These are phyloP conservation scores for Drymodes brunneopygia DNA, from an alignment of 2,113 vertebrate genomes.

Conservation along the genomic window DNA sequence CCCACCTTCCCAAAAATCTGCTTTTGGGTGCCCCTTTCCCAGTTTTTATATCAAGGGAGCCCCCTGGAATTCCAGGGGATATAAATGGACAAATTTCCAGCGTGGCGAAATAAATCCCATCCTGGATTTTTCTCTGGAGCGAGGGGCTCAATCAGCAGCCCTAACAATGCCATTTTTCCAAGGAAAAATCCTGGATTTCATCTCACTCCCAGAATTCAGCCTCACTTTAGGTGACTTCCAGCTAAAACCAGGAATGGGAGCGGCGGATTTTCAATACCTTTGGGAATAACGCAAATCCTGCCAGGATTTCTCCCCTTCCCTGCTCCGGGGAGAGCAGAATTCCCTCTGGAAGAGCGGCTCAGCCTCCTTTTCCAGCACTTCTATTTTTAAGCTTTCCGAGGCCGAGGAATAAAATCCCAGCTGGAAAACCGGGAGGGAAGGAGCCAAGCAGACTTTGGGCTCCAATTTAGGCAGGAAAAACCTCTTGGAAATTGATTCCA, in stretches of 20 bases:
- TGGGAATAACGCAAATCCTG: background rate
- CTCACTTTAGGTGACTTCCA: background rate
- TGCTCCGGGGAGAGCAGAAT: background rate
- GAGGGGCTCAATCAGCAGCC: accelerated
- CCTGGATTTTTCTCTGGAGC: accelerated
- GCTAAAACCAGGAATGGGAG: background rate
- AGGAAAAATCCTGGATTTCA: background rate
- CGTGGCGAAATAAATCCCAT: accelerated
- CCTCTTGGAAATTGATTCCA: background rate
- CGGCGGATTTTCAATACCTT: accelerated
- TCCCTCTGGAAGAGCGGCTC: background rate
- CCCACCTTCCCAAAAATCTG: background rate
- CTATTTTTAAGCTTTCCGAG: background rate
- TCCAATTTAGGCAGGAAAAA: background rate
- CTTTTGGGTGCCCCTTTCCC: background rate
- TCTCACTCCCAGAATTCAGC: background rate
- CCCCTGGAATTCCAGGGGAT: background rate
- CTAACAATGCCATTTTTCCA: background rate
- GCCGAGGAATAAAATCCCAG: background rate
- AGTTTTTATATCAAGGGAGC: background rate
- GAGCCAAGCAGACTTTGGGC: background rate
- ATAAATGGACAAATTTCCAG: accelerated
- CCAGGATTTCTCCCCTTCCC: background rate
- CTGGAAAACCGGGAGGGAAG: background rate
- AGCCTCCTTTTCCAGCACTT: background rate